Percentiles rank a stretch among this genome's conserved stretches.
Evolutionary conservation across 1,140 invertebrate genomes (phyloP).

Genomic region (Lordiphosa stackelbergi): DNA sequence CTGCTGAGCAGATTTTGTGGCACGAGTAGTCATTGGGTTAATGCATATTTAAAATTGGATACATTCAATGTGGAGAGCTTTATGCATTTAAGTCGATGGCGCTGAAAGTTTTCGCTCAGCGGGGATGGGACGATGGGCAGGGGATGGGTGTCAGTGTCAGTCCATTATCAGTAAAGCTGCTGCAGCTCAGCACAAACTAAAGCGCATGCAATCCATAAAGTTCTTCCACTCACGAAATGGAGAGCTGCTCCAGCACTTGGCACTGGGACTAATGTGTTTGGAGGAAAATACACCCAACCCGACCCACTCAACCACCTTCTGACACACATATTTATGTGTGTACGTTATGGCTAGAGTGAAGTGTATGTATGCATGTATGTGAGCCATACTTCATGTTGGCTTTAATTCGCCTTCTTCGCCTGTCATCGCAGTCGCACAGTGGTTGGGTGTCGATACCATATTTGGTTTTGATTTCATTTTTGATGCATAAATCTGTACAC

Average conservation of each 20-base stretch:
- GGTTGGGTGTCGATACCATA: too few relatives aligned
- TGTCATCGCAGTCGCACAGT: conserved; percentile 23
- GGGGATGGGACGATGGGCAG: too few relatives aligned
- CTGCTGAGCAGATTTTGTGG: conserved; percentile 54
- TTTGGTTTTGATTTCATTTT: too few relatives aligned
- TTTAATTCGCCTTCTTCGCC: conserved; percentile 61
- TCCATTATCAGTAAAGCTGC: conserved; percentile 59
- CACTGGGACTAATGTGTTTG: conserved; percentile 54
- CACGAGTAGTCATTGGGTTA: conserved; percentile 64
- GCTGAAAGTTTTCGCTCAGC: conserved; percentile 14
- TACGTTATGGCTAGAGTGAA: conserved; percentile 1
- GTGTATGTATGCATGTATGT: background rate
- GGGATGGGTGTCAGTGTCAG: conserved; percentile 20
- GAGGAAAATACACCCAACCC: conserved; percentile 7
- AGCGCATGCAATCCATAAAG: conserved; percentile 60
- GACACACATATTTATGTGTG: conserved; percentile 15
- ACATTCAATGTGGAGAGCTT: conserved; percentile 51
- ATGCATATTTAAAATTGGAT: conserved; percentile 68
- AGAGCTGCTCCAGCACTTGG: background rate
- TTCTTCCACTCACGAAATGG: conserved; percentile 13
- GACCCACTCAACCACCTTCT: conserved; percentile 2
- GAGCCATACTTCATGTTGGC: conserved; percentile 57
- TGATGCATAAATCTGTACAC: too few relatives aligned
- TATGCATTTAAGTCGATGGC: conserved; percentile 48
- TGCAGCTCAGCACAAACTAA: conserved; percentile 15